Evolutionary conservation across 2,113 vertebrate species (phyloP).

Genomic region (Chaetodon trifascialis): DNA sequence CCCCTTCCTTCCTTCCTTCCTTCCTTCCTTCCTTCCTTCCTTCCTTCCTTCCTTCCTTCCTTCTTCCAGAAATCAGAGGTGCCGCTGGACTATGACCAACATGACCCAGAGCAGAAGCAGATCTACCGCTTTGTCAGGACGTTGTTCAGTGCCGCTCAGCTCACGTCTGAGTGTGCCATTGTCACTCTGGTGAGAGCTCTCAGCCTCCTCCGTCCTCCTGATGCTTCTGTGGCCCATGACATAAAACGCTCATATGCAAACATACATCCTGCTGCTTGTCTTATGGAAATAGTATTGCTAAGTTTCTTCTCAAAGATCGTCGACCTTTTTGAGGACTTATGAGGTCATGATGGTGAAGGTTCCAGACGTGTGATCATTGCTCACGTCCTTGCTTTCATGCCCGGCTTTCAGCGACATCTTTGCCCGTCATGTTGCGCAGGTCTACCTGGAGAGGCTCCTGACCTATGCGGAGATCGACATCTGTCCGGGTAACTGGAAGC

Average conservation of each 20-base stretch:
- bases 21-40: too few relatives aligned
- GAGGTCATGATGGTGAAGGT: neutral
- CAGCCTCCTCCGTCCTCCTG: neutral
- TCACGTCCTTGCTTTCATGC: neutral
- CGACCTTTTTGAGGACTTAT: neutral
- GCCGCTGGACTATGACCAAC: constrained; percentile 92
- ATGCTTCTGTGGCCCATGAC: too few relatives aligned
- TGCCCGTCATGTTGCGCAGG: constrained; percentile 74
- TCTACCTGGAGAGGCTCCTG: constrained; percentile 96
- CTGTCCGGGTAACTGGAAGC: constrained; percentile 96
- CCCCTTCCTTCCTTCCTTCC: neutral
- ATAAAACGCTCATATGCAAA: neutral
- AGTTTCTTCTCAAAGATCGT: neutral
- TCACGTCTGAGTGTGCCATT: constrained; percentile 98
- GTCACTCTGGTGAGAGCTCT: constrained; percentile 92
- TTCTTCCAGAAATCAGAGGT: constrained; percentile 83
- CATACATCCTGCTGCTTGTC: neutral
- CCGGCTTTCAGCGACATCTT: neutral
- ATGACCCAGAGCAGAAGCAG: constrained; percentile 97
- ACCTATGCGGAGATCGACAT: constrained; percentile 98
- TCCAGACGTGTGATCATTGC: too few relatives aligned
- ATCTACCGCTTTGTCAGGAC: constrained; percentile 98
- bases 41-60: constrained; percentile 52
- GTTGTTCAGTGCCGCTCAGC: constrained; percentile 96
- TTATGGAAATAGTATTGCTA: too few relatives aligned